A percentile compares a stretch with the other conserved stretches of the same genome.
phyloP scores from a whole-genome alignment of 1,140 invertebrate species.

The Rhynchophorus ferrugineus region DNA sequence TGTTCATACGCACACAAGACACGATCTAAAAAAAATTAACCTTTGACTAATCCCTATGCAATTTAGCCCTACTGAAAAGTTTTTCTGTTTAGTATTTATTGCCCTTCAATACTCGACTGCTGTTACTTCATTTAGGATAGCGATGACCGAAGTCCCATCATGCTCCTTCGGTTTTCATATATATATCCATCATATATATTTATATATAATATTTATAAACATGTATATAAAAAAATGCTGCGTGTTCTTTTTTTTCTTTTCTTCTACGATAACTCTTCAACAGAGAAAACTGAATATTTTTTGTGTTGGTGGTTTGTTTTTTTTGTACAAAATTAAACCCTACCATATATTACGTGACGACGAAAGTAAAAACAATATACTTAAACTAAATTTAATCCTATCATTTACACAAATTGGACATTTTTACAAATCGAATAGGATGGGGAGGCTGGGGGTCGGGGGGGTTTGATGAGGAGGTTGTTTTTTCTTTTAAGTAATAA shows the following conservation, averaged over 20 bases:
- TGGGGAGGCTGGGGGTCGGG: too few relatives aligned
- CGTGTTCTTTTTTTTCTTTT: too few relatives aligned
- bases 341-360: slow-evolving; percentile 14
- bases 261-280: too few relatives aligned
- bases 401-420: slow-evolving; percentile 43
- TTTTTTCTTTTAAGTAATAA: slow-evolving; percentile 38
- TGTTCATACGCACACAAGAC: slow-evolving; percentile 37
- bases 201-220: too few relatives aligned
- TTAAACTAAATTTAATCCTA: slow-evolving; percentile 43
- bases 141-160: too few relatives aligned
- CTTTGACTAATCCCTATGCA: slow-evolving; percentile 27
- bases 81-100: slow-evolving; percentile 28
- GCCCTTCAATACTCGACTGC: slow-evolving; percentile 31
- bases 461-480: too few relatives aligned
- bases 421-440: slow-evolving; percentile 41
- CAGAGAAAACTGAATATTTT: too few relatives aligned
- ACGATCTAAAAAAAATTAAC: slow-evolving; percentile 35
- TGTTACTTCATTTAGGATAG: too few relatives aligned
- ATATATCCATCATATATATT: too few relatives aligned
- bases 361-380: slow-evolving; percentile 28
- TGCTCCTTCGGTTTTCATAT: too few relatives aligned
- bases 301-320: slow-evolving; percentile 14
- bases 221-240: too few relatives aligned
- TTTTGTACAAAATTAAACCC: slow-evolving; percentile 24
- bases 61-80: slow-evolving; percentile 31